A percentile compares a stretch with the other conserved stretches of the same genome.
phyloP scores from a whole-genome alignment of 2,797 vertebrate genomes.

The Hemitrygon akajei region DNA sequence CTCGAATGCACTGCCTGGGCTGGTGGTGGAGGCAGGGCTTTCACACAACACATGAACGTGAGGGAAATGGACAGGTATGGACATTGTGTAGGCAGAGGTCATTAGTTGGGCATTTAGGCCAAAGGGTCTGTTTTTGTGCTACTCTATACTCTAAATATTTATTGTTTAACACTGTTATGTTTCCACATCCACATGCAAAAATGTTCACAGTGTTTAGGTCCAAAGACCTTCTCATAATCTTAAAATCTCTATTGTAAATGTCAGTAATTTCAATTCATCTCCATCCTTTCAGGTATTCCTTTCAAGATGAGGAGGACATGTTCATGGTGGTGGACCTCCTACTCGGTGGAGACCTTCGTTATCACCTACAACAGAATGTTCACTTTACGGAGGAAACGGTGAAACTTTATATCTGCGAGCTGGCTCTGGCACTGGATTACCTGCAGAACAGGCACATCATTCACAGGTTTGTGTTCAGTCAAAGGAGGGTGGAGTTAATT shows the following conservation, averaged over 20 bases:
- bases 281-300: constrained; percentile 76
- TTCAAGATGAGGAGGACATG: constrained; percentile 98
- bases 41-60: too few relatives aligned
- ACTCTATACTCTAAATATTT: too few relatives aligned
- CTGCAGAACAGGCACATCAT: constrained; percentile 79
- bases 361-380: constrained; percentile 89
- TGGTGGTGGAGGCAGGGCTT: too few relatives aligned
- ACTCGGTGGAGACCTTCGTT: constrained; percentile 89
- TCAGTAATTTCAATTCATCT: background rate
- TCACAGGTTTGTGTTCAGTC: constrained; percentile 71
- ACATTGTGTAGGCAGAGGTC: too few relatives aligned
- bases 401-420: constrained; percentile 84
- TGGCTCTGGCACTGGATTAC: constrained; percentile 87
- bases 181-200: too few relatives aligned
- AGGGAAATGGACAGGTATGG: too few relatives aligned
- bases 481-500: background rate
- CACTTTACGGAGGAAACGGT: constrained; percentile 82
- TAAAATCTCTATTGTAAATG: background rate
- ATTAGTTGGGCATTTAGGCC: too few relatives aligned
- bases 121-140: too few relatives aligned
- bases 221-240: background rate
- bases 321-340: constrained; percentile 98
- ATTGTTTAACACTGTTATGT: too few relatives aligned
- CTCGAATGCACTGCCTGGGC: too few relatives aligned
- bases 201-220: background rate